Percentiles rank a stretch among this genome's conserved stretches.
These are phyloP conservation scores for Heliothis subflexa DNA, from an alignment of 1,140 invertebrate species.

Conservation along the genomic window DNA sequence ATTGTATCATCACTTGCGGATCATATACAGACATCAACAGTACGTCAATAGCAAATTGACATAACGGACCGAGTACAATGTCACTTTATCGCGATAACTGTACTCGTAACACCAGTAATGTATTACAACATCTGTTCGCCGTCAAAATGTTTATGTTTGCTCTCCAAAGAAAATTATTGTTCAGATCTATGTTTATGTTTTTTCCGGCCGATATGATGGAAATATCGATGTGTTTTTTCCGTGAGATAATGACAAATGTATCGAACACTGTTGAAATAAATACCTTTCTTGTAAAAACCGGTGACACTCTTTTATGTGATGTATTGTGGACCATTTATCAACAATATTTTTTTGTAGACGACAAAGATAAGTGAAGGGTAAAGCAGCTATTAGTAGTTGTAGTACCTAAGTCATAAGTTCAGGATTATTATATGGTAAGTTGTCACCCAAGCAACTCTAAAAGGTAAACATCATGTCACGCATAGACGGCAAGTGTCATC, in stretches of 20 bases:
- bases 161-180: conserved; percentile 12
- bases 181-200: conserved; percentile 36
- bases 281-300: background rate
- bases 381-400: too few relatives aligned
- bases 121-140: conserved; percentile 27
- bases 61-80: background rate
- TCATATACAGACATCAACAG: background rate
- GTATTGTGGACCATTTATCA: background rate
- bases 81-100: background rate
- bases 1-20: background rate
- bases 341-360: background rate
- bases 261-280: conserved; percentile 3
- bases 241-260: conserved; percentile 32
- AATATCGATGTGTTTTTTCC: conserved; percentile 39
- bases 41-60: background rate
- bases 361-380: too few relatives aligned
- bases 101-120: conserved; percentile 1
- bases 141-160: conserved; percentile 21
- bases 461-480: too few relatives aligned
- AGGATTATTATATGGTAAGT: too few relatives aligned
- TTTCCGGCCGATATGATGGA: conserved; percentile 37
- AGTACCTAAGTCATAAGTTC: too few relatives aligned
- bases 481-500: too few relatives aligned
- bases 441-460: too few relatives aligned
- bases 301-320: background rate